phyloP scores from a whole-genome alignment of 2,113 vertebrate species.

The Sinocyclocheilus anshuiensis region DNA sequence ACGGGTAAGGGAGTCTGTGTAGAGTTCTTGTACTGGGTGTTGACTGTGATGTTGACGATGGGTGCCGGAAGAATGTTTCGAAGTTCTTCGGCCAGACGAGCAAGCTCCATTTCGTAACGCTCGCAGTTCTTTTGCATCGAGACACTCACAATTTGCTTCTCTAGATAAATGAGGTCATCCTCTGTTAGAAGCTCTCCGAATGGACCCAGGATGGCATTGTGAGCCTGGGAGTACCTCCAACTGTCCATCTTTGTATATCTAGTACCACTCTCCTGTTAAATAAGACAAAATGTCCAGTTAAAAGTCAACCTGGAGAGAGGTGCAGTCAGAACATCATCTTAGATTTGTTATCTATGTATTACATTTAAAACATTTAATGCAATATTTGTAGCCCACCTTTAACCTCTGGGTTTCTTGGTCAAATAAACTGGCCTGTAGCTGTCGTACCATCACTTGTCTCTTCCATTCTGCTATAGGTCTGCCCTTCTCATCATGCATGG shows the following conservation, averaged over 20 bases:
- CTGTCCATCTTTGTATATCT: conserved; percentile 72
- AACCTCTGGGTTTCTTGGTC: conserved; percentile 73
- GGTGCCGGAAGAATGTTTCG: conserved; percentile 85
- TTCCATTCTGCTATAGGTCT: conserved; percentile 93
- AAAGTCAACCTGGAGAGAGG: background rate
- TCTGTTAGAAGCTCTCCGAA: conserved; percentile 94
- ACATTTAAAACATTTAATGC: background rate
- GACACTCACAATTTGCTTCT: conserved; percentile 86
- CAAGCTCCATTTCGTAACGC: conserved; percentile 85
- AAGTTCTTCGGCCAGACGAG: conserved; percentile 82
- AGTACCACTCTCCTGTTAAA: conserved; percentile 73
- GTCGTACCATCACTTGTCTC: conserved; percentile 93
- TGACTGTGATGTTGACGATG: conserved; percentile 85
- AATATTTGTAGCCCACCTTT: conserved; percentile 72
- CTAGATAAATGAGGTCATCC: conserved; percentile 87
- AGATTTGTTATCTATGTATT: too few species aligned
- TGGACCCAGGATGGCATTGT: conserved; percentile 91
- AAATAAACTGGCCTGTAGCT: conserved; percentile 84
- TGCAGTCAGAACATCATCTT: conserved; percentile 36
- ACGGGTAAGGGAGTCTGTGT: conserved; percentile 78
- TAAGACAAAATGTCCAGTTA: conserved; percentile 10
- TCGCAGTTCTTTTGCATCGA: conserved; percentile 83
- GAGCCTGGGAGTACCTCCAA: conserved; percentile 87
- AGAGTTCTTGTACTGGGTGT: conserved; percentile 78
- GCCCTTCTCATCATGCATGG: conserved; percentile 87